Conservation (phyloP, 1,140 invertebrate species). For the Calliopsis andreniformis region DNA sequence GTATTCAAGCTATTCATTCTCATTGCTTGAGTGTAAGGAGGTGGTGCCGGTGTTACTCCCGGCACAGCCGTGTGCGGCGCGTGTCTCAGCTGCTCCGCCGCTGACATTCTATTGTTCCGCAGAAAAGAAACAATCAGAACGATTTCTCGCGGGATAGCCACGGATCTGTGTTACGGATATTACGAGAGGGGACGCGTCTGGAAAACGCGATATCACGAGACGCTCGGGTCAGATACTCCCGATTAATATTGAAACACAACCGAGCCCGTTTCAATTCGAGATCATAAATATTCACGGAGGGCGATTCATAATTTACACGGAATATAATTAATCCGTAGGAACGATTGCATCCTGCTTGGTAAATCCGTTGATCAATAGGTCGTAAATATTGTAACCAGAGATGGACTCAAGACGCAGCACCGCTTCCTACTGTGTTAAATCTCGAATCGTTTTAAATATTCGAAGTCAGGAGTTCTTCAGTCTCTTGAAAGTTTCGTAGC, state of each 20-base stretch:
- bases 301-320: slow-evolving; percentile 41
- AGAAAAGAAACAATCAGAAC: slow-evolving; percentile 43
- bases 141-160: not conserved
- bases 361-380: slow-evolving; percentile 34
- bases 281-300: slow-evolving; percentile 42
- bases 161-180: not conserved
- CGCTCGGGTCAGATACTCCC: not conserved
- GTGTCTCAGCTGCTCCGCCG: slow-evolving; percentile 80
- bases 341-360: slow-evolving; percentile 4
- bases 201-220: not conserved
- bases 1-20: slow-evolving; percentile 81
- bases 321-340: slow-evolving; percentile 38
- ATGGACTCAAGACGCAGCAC: not conserved
- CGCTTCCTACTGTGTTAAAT: too few relatives aligned
- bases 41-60: slow-evolving; percentile 89
- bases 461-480: too few relatives aligned
- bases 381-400: slow-evolving; percentile 23
- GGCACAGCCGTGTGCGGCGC: slow-evolving; percentile 88
- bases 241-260: slow-evolving; percentile 35
- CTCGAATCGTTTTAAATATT: too few relatives aligned
- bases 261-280: not conserved
- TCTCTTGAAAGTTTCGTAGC: too few relatives aligned
- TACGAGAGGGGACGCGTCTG: not conserved
- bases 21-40: slow-evolving; percentile 85
- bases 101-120: slow-evolving; percentile 78